Base-by-base conservation (phyloP, 2,113 vertebrate genomes). In the Isurus oxyrinchus region DNA sequence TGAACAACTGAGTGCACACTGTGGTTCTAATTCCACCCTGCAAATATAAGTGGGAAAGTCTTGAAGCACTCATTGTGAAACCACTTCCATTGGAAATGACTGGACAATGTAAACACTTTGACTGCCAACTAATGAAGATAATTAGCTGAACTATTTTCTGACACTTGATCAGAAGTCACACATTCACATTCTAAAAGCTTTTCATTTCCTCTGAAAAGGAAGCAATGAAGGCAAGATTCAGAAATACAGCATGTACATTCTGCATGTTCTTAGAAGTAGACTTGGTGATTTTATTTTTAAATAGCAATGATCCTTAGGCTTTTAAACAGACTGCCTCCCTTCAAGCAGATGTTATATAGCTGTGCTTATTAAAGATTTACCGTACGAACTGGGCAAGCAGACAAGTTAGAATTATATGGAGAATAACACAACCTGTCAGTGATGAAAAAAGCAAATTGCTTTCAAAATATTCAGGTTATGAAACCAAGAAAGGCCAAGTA, bases 261-360 rank as follows among this genome's bases (percentile, higher is more conserved):
- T 49, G 49, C 3, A 35, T 16, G 13, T 27, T 69, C 44, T 55
- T 13, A 27, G 25, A 66, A 49, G 67, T 72, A 49, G 53, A 59
- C 55, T 55, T 59, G 14, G 10, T 59, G 13, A 59, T 72, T 61
- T 94, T 72, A 53, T 95, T n/a, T 53, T 72, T 76, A 72, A 95
- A 69, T 53, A 76, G 49, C 40, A 72, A 95, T 49, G 66, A 76
- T 69, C 13, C 66, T 72, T 19, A 31, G 94, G 35, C 40, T 94
- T 93, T 63, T 55, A 95, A 95, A 13, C 63, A 76, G 67, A 67
- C 25, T 72, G 44, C 40, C 66, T 95, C 23, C 11, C 66, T 95
- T 76, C 67, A 95, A 95, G 67, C 94, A 95, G 94, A 55, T 76
- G 94, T 95, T 72, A 6, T 95, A 53, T 66, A 95, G 66, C 66